Evolutionary conservation across 2,113 vertebrate genomes (phyloP).

Genomic region (Chamaea fasciata): DNA sequence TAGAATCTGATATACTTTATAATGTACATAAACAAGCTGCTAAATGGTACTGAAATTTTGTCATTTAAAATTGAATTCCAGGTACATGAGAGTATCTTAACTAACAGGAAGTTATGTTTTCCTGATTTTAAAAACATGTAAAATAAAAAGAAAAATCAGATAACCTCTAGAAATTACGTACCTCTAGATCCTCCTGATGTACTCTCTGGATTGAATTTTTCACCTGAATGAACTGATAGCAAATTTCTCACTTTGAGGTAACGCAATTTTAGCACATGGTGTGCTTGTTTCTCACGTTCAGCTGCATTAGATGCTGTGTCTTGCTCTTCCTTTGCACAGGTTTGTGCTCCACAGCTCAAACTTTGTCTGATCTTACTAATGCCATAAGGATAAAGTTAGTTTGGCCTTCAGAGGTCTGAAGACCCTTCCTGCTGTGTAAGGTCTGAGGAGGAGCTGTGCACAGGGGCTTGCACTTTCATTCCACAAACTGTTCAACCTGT

Average conservation of each 20-base stretch:
- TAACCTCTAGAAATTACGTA: neutral
- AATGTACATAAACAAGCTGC: neutral
- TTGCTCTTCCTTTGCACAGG: neutral
- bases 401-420: neutral
- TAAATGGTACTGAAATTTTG: neutral
- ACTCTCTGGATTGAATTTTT: neutral
- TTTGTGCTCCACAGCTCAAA: neutral
- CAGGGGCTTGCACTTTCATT: neutral
- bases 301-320: neutral
- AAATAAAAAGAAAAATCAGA: neutral
- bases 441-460: neutral
- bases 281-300: neutral
- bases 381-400: neutral
- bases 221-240: neutral
- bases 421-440: neutral
- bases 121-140: neutral
- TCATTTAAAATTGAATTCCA: neutral
- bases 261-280: neutral
- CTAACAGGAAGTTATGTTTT: neutral
- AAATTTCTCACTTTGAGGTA: neutral
- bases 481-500: neutral
- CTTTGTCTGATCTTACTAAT: neutral
- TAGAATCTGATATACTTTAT: neutral
- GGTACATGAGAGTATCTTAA: neutral
- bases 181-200: neutral